Conservation (phyloP, 2,797 vertebrate genomes). For the Hoplostethus atlanticus region DNA sequence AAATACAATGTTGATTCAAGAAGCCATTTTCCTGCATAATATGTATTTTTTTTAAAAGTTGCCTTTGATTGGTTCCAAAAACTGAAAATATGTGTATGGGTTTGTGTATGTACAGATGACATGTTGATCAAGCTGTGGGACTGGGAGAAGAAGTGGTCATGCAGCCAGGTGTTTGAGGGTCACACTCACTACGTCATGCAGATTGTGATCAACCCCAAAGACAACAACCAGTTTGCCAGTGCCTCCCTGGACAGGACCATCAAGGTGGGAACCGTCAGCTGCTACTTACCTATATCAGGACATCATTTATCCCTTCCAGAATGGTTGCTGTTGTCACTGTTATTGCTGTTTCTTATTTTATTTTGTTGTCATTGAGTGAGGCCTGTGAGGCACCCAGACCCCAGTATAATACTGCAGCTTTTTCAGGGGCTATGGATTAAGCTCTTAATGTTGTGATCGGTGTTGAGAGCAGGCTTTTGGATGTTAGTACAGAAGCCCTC, state of each 20-base stretch:
- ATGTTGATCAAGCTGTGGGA: conserved; percentile 99
- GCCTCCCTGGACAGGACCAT: conserved; percentile 97
- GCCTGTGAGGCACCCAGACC: background rate
- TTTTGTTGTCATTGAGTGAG: too few relatives aligned
- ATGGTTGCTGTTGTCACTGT: background rate
- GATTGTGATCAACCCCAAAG: conserved; percentile 99
- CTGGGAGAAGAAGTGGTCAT: conserved; percentile 99
- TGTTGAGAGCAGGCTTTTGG: too few relatives aligned
- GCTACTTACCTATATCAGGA: background rate
- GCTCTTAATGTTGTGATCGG: too few relatives aligned
- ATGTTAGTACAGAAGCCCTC: too few relatives aligned
- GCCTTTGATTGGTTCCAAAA: background rate
- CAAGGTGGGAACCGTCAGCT: conserved; percentile 85
- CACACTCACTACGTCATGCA: conserved; percentile 99
- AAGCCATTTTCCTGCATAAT: too few relatives aligned
- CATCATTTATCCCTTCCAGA: background rate
- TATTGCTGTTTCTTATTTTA: too few relatives aligned
- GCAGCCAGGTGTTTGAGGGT: conserved; percentile 98
- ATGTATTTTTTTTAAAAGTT: too few relatives aligned
- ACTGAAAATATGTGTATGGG: conserved; percentile 18
- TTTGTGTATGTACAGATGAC: conserved; percentile 87
- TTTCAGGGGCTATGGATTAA: background rate
- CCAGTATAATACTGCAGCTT: background rate
- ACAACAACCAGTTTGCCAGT: conserved; percentile 99
- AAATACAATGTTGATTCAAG: too few relatives aligned